Evolutionary conservation across 30 jellyfish, hydroid and myxozoan species (phyloP), one percentile per base, ranked within the genome.

Genomic region (Aurelia sp.): DNA sequence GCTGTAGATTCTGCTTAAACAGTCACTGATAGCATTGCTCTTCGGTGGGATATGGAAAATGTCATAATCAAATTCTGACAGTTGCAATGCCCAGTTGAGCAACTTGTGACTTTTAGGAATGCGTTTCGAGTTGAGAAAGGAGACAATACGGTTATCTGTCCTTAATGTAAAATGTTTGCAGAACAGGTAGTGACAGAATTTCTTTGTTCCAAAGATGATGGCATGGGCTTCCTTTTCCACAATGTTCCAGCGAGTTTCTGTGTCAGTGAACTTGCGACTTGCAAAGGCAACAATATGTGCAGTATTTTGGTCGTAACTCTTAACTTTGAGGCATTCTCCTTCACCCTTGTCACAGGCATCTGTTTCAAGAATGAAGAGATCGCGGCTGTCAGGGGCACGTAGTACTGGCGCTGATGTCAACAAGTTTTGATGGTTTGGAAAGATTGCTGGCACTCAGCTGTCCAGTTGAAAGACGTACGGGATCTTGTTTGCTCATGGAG

Each of bases 1-100:
- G 30, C 89, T 59, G 69, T 61, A 79, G 4, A 30, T 35, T 5
- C 81, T 65, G 63, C 78, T 62, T 65, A 78, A 67, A 48, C 72
- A 73, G 85, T 73, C 85, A 44, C 78, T 73, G 85, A 73, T 73
- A 22, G 48, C 73, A 73, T 33, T 18, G 22, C 16, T 55, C 73
- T 73, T 55, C 5, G 72, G 22, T 40, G 72, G 72, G 20, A 37
- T 73, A 15, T 73, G 85, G 20, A 33, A 37, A 19, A 73, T 55
- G 40, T 73, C 78, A 55, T 73, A 73, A 20, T 12, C 27, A 73
- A 50, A 50, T 73, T 35, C 47, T 35, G 47, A 35, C n/a, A 18
- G 72, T 31, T 18, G 79, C 41, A 62, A 23, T 62, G 79, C 64
- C 87, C 79, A 53, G 62, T 55, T 51, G 17, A 44, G 44, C 22